A percentile compares a stretch with the other conserved stretches of the same genome.
These are phyloP conservation scores for Laterallus jamaicensis DNA, from an alignment of 2,113 vertebrate genomes.

Conservation along the genomic window DNA sequence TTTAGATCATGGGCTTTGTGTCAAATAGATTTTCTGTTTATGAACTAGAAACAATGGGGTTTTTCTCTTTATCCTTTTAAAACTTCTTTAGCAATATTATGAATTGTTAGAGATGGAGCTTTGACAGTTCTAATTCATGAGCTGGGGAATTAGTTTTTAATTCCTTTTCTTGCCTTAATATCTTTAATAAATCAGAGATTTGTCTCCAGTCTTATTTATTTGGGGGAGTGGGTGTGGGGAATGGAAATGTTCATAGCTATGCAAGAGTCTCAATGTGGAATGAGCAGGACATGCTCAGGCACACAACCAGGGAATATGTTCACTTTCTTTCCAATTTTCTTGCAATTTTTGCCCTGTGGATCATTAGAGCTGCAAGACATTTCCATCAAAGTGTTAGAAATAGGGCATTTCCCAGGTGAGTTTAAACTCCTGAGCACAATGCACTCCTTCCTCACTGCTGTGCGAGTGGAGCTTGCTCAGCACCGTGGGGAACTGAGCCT, in stretches of 20 bases:
- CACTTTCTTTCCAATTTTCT: neutral
- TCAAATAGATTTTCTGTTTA: conserved; percentile 30
- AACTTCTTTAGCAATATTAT: neutral
- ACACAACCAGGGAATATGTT: neutral
- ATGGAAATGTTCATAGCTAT: neutral
- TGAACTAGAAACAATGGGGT: neutral
- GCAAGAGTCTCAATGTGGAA: neutral
- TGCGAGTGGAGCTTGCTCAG: neutral
- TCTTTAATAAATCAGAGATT: conserved; percentile 24
- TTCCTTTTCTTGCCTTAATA: neutral
- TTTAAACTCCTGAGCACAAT: neutral
- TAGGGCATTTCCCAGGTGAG: neutral
- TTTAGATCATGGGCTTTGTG: conserved; percentile 11
- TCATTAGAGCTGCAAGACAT: neutral
- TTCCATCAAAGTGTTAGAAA: neutral
- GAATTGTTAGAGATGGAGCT: neutral
- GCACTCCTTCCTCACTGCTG: neutral
- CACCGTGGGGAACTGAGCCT: neutral
- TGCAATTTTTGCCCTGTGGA: neutral
- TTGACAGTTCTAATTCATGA: conserved; percentile 26
- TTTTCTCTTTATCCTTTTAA: conserved; percentile 23
- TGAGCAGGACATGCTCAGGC: neutral
- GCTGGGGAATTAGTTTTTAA: conserved; percentile 3
- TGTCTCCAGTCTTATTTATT: neutral
- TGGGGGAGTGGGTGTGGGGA: neutral